Evolutionary conservation across 2,113 vertebrate genomes (phyloP).

Genomic region (Amia ocellicauda): DNA sequence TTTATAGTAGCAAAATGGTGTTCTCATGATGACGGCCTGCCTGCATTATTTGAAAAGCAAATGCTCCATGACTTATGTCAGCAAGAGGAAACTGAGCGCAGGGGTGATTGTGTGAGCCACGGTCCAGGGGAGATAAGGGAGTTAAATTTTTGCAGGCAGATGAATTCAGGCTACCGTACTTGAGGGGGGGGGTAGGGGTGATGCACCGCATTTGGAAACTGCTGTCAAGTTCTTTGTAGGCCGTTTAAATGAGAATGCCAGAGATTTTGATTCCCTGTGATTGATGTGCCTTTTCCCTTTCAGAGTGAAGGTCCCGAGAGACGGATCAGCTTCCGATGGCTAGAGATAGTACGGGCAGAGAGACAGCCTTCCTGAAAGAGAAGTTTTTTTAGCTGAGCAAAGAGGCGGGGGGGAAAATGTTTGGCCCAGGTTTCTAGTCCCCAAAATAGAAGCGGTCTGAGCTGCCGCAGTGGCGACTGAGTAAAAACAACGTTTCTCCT

Average conservation of each 20-base stretch:
- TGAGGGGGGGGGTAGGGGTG: not conserved
- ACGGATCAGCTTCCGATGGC: not conserved
- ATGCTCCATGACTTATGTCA: not conserved
- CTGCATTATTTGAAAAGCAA: not conserved
- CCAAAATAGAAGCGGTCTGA: no score
- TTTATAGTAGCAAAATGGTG: no score
- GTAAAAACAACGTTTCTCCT: no score
- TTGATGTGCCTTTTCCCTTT: not conserved
- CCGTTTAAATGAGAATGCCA: conserved; percentile 26
- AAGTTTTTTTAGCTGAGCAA: not conserved
- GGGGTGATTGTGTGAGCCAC: not conserved
- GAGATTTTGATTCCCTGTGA: conserved; percentile 4
- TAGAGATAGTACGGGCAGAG: not conserved
- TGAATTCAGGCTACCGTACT: not conserved
- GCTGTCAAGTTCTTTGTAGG: not conserved
- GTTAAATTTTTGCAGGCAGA: not conserved
- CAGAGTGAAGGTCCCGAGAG: not conserved
- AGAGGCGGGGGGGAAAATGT: not conserved
- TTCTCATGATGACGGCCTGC: no score
- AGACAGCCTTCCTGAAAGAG: conserved; percentile 1
- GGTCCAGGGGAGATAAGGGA: not conserved
- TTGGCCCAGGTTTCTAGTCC: no score
- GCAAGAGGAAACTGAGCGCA: not conserved
- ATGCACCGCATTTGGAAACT: not conserved
- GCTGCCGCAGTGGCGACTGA: no score